These are phyloP conservation scores for Microctenopoma lineatum DNA, from an alignment of 2,797 vertebrate genomes.

Conservation along the genomic window DNA sequence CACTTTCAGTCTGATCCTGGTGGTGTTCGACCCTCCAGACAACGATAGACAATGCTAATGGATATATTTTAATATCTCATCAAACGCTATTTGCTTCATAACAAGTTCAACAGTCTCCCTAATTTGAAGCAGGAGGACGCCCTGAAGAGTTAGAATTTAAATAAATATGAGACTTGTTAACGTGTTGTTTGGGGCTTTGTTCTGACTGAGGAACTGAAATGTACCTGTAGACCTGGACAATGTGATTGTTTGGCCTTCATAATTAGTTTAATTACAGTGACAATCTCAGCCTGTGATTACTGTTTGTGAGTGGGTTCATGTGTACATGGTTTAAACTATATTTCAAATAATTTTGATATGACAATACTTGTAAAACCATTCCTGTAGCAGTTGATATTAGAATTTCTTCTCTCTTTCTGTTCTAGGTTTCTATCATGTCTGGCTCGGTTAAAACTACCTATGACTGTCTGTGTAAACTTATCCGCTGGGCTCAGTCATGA, in stretches of 20 bases:
- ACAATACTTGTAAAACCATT: no score
- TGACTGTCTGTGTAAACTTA: conserved; percentile 90
- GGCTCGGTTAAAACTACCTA: conserved; percentile 72
- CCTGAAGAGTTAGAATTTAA: background rate
- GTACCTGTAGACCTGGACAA: background rate
- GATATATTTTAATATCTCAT: background rate
- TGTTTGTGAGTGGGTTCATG: no score
- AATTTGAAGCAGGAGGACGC: background rate
- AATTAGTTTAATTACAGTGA: background rate
- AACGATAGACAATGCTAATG: background rate
- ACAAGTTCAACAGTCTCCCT: no score
- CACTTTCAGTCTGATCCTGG: background rate
- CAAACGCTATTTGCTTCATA: background rate
- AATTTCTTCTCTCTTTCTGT: no score
- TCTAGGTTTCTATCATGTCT: conserved; percentile 13
- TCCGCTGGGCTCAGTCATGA: conserved; percentile 96
- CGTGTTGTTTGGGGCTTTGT: conserved; percentile 10
- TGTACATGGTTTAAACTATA: no score
- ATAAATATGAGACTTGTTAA: conserved; percentile 10
- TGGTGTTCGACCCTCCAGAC: conserved; percentile 14
- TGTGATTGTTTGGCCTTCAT: background rate
- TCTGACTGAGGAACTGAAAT: background rate
- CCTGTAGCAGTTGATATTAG: no score
- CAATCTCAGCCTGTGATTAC: background rate
- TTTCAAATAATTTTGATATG: no score